Evolutionary conservation across 2,797 vertebrate genomes (phyloP), one percentile per base, ranked within the genome.

Genomic region (Buceros bicornis): DNA sequence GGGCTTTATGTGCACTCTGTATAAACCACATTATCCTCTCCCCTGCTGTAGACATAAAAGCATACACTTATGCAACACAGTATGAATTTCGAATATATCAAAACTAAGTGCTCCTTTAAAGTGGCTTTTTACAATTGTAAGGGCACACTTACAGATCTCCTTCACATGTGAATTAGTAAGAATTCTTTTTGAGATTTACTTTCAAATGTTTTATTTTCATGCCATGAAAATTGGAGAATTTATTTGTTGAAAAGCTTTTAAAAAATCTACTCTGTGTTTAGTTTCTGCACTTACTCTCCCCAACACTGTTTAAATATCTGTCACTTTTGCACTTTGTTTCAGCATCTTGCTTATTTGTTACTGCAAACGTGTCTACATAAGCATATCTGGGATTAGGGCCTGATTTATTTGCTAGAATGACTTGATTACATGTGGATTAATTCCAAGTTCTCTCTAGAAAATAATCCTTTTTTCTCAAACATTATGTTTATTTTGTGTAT

Each of bases 71-170:
- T 28, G 9, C 14, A 86, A 31, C 12, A 66, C 16, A 56, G 28
- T 48, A 19, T 17, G 9, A 53, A 67, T 65, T 81, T 42, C 1
- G 0, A 67, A 54, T 60, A 11, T 28, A 13, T 48, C 10, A 60
- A 37, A 84, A 58, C 1, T 45, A 43, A 40, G 10, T 10, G 0
- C 5, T 60, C 26, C 17, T 87, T 78, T 56, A 16, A 66, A 35
- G 28, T 25, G 1, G 1, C 2, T 50, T 94, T 61, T 76, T 60
- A 3, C 15, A 48, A 21, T 37, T 47, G 1, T 65, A 33, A 78
- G 76, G 10, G 12, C 8, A 31, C 3, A 29, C 3, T 74, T 64
- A 43, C 0, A 1, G 7, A 40, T 86, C 12, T 47, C 20, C 33
- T 48, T 81, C 3, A 2, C 31, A 1, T n/a, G 14, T 60, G 17